Conservation (phyloP, 2,113 vertebrate genomes). For the Brachypteracias leptosomus region DNA sequence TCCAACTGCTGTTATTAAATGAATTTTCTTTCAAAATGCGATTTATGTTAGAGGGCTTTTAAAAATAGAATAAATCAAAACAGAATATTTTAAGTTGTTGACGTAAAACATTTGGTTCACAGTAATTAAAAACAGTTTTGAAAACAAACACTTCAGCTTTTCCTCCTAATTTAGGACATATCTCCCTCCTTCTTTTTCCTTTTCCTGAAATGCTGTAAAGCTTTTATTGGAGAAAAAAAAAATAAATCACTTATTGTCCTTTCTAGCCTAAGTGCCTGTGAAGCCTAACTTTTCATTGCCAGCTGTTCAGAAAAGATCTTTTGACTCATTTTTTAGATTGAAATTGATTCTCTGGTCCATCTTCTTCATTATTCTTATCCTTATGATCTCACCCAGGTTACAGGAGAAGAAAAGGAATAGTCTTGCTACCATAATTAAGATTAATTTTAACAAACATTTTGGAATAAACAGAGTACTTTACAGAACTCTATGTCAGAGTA, state of each 20-base stretch:
- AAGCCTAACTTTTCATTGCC: background rate
- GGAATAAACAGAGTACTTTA: background rate
- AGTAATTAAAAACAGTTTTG: conserved; percentile 55
- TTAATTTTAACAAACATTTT: background rate
- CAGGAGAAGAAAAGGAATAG: background rate
- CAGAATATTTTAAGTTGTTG: conserved; percentile 42
- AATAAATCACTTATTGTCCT: background rate
- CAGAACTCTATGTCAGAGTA: background rate
- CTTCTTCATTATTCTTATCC: background rate
- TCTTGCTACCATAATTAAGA: background rate
- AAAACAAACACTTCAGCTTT: conserved; percentile 30
- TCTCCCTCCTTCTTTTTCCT: background rate
- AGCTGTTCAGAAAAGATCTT: background rate
- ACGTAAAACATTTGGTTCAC: conserved; percentile 35
- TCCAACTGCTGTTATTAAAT: conserved; percentile 23
- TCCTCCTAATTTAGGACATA: background rate
- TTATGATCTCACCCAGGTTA: background rate
- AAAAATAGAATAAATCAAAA: conserved; percentile 54
- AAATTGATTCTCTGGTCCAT: background rate
- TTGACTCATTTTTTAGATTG: background rate
- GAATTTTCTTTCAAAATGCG: conserved; percentile 1
- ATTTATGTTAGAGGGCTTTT: background rate
- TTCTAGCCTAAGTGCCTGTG: background rate
- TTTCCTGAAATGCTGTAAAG: background rate
- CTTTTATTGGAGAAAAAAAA: background rate